Evolutionary conservation across 2,113 vertebrate species (phyloP).

Genomic region (Labeo catla): DNA sequence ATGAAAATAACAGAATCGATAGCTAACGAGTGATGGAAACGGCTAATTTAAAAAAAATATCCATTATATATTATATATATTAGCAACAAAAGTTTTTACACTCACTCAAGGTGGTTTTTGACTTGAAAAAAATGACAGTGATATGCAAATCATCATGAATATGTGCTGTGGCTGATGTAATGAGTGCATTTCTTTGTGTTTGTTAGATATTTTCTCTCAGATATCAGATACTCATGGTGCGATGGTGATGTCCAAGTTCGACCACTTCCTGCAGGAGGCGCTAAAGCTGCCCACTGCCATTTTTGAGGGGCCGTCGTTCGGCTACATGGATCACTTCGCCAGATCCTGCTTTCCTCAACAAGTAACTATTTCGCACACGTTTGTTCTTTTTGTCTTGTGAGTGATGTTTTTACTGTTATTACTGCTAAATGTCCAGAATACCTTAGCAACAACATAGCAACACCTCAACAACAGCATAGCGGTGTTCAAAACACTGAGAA

Average conservation of each 20-base stretch:
- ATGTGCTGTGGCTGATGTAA: background rate
- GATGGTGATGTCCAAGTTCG: constrained; percentile 90
- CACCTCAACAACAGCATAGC: no score
- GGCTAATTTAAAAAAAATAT: no score
- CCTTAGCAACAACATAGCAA: no score
- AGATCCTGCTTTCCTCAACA: constrained; percentile 93
- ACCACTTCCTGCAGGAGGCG: constrained; percentile 90
- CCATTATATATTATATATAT: no score
- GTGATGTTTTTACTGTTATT: background rate
- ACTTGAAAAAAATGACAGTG: no score
- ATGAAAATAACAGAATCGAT: no score
- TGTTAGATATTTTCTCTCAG: constrained; percentile 95
- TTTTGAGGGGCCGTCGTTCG: constrained; percentile 95
- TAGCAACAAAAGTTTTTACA: no score
- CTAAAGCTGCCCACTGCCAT: constrained; percentile 93
- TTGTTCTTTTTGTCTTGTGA: background rate
- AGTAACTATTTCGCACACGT: constrained; percentile 67
- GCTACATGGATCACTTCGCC: constrained; percentile 89
- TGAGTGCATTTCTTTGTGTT: constrained; percentile 58
- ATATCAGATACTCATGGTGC: constrained; percentile 90
- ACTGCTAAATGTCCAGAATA: no score
- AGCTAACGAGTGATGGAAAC: no score
- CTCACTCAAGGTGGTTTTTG: no score
- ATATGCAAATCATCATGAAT: background rate
- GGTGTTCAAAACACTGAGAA: no score